These are phyloP conservation scores for Drosophila jambulina DNA, from an alignment of 1,140 invertebrate genomes.

Conservation along the genomic window DNA sequence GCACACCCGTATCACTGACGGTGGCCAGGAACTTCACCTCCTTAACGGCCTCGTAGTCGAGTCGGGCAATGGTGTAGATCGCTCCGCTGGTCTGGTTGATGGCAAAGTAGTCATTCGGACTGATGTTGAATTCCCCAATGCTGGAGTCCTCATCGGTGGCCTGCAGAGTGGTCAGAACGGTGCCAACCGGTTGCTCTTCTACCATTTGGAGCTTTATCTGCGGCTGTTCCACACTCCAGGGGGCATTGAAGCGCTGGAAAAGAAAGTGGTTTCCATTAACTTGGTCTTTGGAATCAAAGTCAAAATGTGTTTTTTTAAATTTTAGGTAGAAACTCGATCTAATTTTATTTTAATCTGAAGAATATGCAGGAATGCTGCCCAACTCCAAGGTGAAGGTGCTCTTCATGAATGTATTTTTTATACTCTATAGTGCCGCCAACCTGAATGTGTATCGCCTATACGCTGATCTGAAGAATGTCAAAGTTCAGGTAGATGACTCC, in stretches of 20 bases:
- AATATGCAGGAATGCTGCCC: constrained; percentile 18
- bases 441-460: constrained; percentile 64
- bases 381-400: constrained; percentile 55
- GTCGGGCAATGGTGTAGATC: constrained; percentile 91
- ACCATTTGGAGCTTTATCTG: constrained; percentile 89
- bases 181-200: constrained; percentile 94
- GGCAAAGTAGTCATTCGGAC: constrained; percentile 89
- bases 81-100: constrained; percentile 92
- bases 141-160: constrained; percentile 94
- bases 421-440: constrained; percentile 61
- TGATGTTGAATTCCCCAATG: constrained; percentile 89
- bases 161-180: constrained; percentile 91
- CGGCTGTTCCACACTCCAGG: constrained; percentile 90
- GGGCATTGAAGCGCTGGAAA: constrained; percentile 87
- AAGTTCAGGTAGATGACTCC: constrained; percentile 29
- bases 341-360: not conserved
- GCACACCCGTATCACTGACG: constrained; percentile 92
- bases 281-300: constrained; percentile 20
- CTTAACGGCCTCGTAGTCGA: constrained; percentile 94
- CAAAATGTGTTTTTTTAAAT: not conserved
- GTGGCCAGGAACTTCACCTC: constrained; percentile 91
- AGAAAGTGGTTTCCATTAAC: not conserved
- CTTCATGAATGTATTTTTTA: constrained; percentile 66
- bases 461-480: constrained; percentile 51
- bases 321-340: constrained; percentile 5